A percentile compares a stretch with the other conserved stretches of the same genome.
Evolutionary conservation across 2,888 invertebrate species (phyloP).

Genomic region (Orgyia antiqua): DNA sequence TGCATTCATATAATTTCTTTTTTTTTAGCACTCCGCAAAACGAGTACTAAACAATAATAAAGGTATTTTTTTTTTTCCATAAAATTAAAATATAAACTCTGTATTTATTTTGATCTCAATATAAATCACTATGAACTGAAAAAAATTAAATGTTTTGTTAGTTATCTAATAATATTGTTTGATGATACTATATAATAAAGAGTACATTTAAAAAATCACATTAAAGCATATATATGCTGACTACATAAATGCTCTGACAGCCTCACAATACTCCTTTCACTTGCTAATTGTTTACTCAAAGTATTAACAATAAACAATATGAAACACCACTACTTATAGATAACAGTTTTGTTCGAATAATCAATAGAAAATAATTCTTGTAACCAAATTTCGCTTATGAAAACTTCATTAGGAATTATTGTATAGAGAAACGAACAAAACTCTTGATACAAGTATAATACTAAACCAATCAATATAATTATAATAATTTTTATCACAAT

Average conservation of each 20-base stretch:
- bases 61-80: conserved; percentile 68
- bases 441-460: conserved; percentile 12
- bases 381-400: too few species aligned
- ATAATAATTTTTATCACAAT: conserved; percentile 70
- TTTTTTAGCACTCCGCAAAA: conserved; percentile 66
- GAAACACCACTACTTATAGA: conserved; percentile 42
- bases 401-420: too few species aligned
- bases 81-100: conserved; percentile 77
- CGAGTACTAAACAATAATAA: conserved; percentile 69
- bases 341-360: too few species aligned
- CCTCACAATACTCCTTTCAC: conserved; percentile 43
- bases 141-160: conserved; percentile 73
- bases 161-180: conserved; percentile 62
- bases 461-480: conserved; percentile 56
- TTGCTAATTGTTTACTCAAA: conserved; percentile 48
- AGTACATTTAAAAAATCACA: conserved; percentile 79
- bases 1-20: conserved; percentile 72
- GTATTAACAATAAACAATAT: conserved; percentile 66
- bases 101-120: conserved; percentile 74
- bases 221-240: conserved; percentile 79
- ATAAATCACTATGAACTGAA: conserved; percentile 74
- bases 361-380: too few species aligned
- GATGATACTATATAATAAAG: conserved; percentile 76
- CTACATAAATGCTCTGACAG: conserved; percentile 74
- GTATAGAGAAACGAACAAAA: too few species aligned